Conservation (phyloP, 1,140 invertebrate species). For the Nebria ingens region DNA sequence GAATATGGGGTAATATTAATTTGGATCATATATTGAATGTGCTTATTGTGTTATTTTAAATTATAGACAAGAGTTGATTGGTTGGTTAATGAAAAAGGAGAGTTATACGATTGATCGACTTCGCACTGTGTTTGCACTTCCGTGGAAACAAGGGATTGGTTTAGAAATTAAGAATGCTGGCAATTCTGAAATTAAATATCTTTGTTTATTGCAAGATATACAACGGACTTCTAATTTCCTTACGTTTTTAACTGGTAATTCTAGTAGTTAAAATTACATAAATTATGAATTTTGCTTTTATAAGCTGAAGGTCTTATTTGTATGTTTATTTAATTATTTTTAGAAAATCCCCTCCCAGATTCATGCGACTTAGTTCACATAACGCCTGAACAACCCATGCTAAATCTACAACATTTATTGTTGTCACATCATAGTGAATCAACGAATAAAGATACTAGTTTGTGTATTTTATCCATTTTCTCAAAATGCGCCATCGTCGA, state of each 20-base stretch:
- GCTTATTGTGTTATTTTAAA: not conserved
- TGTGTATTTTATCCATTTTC: conserved; percentile 31
- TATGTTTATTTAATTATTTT: conserved; percentile 12
- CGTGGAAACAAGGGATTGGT: conserved; percentile 36
- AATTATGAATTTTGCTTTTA: conserved; percentile 10
- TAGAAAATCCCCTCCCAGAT: not conserved
- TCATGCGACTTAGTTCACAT: not conserved
- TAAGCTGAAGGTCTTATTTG: too few species aligned
- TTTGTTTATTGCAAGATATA: conserved; percentile 38
- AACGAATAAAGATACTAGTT: conserved; percentile 21
- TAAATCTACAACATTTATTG: conserved; percentile 24
- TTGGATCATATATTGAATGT: not conserved
- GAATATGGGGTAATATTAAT: conserved; percentile 1
- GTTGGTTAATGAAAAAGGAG: conserved; percentile 34
- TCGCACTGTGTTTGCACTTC: conserved; percentile 32
- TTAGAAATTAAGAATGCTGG: conserved; percentile 32
- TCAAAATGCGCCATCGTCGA: conserved; percentile 25
- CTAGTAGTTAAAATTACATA: not conserved
- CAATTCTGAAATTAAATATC: conserved; percentile 26
- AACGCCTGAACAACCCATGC: conserved; percentile 3
- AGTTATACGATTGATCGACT: conserved; percentile 36
- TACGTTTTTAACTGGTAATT: conserved; percentile 32
- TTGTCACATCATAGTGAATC: conserved; percentile 27
- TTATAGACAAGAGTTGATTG: conserved; percentile 34
- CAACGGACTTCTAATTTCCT: conserved; percentile 36